A percentile compares a stretch with the other conserved stretches of the same genome.
Evolutionary conservation across 2,797 vertebrate genomes (phyloP).

Genomic region (Nasua narica): DNA sequence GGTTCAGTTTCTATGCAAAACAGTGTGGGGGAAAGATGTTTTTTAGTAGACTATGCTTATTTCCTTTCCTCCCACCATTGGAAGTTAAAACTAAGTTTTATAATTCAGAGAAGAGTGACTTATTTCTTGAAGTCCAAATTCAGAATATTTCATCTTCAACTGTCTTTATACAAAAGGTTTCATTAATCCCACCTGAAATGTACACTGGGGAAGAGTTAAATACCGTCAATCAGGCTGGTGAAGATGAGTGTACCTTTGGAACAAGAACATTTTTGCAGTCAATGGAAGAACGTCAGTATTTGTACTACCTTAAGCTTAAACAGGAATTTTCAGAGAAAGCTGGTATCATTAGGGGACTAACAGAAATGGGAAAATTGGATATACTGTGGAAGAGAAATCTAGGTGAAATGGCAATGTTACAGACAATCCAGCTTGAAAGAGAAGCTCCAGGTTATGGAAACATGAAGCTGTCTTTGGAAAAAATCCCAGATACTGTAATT

Average conservation of each 20-base stretch:
- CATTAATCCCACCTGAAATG: slow-evolving; percentile 93
- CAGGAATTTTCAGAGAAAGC: slow-evolving; percentile 94
- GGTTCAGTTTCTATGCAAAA: background rate
- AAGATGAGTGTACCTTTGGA: slow-evolving; percentile 91
- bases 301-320: slow-evolving; percentile 93
- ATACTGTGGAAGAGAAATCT: slow-evolving; percentile 97
- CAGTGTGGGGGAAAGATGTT: slow-evolving; percentile 2
- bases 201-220: slow-evolving; percentile 94
- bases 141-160: slow-evolving; percentile 95
- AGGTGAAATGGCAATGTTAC: slow-evolving; percentile 73
- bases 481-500: slow-evolving; percentile 34
- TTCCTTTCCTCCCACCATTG: background rate
- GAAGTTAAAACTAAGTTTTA: slow-evolving; percentile 55
- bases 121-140: slow-evolving; percentile 97
- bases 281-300: slow-evolving; percentile 94
- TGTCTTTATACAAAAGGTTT: slow-evolving; percentile 97
- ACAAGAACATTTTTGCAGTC: slow-evolving; percentile 94
- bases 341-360: slow-evolving; percentile 92
- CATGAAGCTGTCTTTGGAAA: slow-evolving; percentile 9
- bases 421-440: slow-evolving; percentile 36
- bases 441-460: background rate
- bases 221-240: slow-evolving; percentile 54
- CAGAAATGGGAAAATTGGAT: slow-evolving; percentile 93
- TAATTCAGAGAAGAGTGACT: slow-evolving; percentile 89
- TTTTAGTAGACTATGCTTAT: background rate